Evolutionary conservation across 2,888 invertebrate genomes (phyloP), one percentile per base, ranked within the genome.

Genomic region (Drosophila paranaensis): DNA sequence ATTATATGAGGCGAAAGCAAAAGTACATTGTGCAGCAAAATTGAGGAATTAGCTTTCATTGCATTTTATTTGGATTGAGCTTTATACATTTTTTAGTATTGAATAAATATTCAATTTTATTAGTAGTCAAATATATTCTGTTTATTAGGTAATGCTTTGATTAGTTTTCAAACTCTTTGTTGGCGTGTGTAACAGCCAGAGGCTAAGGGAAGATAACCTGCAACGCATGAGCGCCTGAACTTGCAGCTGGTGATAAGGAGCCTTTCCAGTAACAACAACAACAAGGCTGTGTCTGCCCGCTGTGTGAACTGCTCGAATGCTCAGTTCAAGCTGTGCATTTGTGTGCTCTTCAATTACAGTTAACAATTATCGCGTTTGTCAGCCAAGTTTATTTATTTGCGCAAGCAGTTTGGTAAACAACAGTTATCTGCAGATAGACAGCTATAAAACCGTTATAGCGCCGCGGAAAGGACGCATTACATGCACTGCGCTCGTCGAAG

Each of bases 241-340:
- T 63, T 60, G 63, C 60, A 56, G 63, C 53, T 63, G 43, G 45
- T 67, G 82, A 83, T 83, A 83, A 86, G 79, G 55, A 68, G 71
- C 64, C 77, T 73, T 69, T 54, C 13, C 39, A 62, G 61, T 62
- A 60, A n/a, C 30, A 16, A 16, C 16, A 48, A n/a, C 42, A 42
- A 42, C 16, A 16, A 67, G 54, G 53, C 64, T 46, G 69, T 50
- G 67, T 33, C 57, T 72, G 69, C 74, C 77, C 54, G 68, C 60
- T 67, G 79, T 45, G 71, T 45, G 42, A 63, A 61, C 63, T 30
- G 57, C 53, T 62, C 30, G 75, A 74, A 53, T 69, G 56, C 30
- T 75, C 69, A 80, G 80, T 80, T 71, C 70, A 57, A 66, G 35
- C 14, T 39, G 39, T 39, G 64, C 68, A 43, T 13, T 43, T 3